A percentile compares a stretch with the other conserved stretches of the same genome.
Conservation (phyloP, 2,888 invertebrate genomes). For the Campoletis raptor region DNA sequence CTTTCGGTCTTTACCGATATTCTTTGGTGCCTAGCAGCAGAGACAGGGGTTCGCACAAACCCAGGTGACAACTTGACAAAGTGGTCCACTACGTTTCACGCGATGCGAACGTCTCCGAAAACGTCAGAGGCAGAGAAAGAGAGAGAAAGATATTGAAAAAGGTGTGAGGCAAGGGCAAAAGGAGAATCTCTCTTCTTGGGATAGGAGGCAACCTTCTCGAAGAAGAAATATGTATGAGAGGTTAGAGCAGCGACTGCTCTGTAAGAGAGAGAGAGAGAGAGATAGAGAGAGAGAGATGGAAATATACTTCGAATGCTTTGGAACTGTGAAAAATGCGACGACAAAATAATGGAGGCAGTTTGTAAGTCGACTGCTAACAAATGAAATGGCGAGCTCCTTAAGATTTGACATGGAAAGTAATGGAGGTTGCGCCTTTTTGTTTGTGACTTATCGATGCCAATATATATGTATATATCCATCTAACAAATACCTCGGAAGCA, state of each 20-base stretch:
- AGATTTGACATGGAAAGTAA: constrained; percentile 55
- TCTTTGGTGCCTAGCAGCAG: constrained; percentile 61
- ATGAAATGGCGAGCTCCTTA: neutral
- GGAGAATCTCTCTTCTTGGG: constrained; percentile 22
- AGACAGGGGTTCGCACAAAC: constrained; percentile 54
- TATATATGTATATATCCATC: neutral
- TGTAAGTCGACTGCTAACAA: neutral
- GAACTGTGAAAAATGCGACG: constrained; percentile 52
- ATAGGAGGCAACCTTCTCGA: neutral
- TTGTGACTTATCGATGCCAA: neutral
- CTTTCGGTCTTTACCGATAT: constrained; percentile 53
- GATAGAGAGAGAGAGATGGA: too few species aligned
- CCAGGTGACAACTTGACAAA: constrained; percentile 82
- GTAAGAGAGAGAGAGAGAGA: constrained; percentile 13
- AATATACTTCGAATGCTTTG: constrained; percentile 43
- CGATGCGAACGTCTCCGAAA: constrained; percentile 36
- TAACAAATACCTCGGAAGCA: constrained; percentile 25
- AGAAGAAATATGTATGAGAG: constrained; percentile 15
- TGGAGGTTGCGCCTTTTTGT: constrained; percentile 10
- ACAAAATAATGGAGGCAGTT: constrained; percentile 69
- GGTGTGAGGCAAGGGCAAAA: constrained; percentile 2
- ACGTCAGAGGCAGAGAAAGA: constrained; percentile 34
- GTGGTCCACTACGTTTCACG: constrained; percentile 75
- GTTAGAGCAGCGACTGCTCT: neutral
- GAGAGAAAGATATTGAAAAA: too few species aligned